Base-by-base conservation (phyloP, 1,140 invertebrate genomes). In the Halesus radiatus region DNA sequence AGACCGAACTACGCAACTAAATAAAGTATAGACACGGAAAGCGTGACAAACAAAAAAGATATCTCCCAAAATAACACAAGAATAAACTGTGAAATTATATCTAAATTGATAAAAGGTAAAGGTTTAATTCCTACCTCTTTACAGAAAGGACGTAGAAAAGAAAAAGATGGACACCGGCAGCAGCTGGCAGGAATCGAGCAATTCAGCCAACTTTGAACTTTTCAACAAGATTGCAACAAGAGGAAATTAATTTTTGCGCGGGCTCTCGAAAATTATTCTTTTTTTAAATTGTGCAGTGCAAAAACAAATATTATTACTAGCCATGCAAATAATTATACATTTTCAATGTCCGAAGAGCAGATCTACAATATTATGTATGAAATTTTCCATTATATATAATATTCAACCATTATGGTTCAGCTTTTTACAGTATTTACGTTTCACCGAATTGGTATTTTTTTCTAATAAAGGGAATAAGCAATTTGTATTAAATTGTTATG, bases 161-260 rank as follows among this genome's bases (percentile, higher is more conserved):
- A 50, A 64, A 79, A 79, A 79, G 78, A 79, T 79, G 78, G 78
- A 79, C 23, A 79, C 78, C 78, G 78, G 54, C 60, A 52, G 68
- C 37, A 45, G 37, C 37, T 45, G 37, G 37, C 37, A 45, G 37
- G 37, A 45, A 45, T 45, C 37, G 37, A 45, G 37, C 70, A 70
- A 58, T 62, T 29, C 20, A 23, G 60, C 75, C 77, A 79, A 79
- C 60, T 29, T 13, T 20, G 23, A 45, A 76, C 23, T 68, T 68
- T 52, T 54, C 23, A 32, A 68, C 74, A 76, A 76, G 74, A 64
- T 76, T 76, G 74, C 74, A 76, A 76, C 74, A 23, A n/a, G 50
- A 76, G 32, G 50, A 76, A 76, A 62, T 1, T 76, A 76, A 20
- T 72, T 53, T 72, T 72, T 72, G 68, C 68, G 68, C 68, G 68